Conservation (phyloP, 2,113 vertebrate genomes). For the Scytalopus superciliaris region DNA sequence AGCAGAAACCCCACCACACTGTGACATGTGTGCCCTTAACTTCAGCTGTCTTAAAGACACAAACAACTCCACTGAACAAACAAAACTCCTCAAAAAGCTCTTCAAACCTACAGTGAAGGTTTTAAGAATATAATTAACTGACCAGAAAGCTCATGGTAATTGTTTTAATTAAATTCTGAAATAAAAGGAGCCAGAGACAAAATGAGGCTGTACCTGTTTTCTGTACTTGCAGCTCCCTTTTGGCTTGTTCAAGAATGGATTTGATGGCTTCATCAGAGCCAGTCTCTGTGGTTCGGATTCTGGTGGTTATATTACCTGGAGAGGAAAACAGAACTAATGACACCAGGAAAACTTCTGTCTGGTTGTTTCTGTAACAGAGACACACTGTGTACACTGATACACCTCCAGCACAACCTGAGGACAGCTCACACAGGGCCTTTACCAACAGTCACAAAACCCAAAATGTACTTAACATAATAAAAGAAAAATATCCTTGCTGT, state of each 20-base stretch:
- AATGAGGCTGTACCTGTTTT: constrained; percentile 82
- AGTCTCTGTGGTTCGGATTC: constrained; percentile 87
- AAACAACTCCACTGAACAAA: background rate
- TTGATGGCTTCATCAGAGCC: constrained; percentile 96
- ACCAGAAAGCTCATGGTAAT: constrained; percentile 26
- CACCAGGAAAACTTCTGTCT: background rate
- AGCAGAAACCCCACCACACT: background rate
- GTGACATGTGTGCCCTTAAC: accelerated
- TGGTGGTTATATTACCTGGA: constrained; percentile 91
- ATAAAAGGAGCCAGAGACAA: background rate
- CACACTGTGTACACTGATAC: background rate
- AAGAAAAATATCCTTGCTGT: background rate
- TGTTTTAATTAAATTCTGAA: constrained; percentile 40
- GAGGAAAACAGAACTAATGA: constrained; percentile 58
- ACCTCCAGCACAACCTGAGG: background rate
- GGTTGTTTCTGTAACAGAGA: background rate
- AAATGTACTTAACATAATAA: background rate
- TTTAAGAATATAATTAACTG: constrained; percentile 37
- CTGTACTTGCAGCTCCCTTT: constrained; percentile 95
- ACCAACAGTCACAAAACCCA: background rate
- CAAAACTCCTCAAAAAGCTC: background rate
- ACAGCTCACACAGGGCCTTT: background rate
- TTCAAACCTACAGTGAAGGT: background rate
- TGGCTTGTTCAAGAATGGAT: constrained; percentile 96
- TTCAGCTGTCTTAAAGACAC: background rate